Conservation (phyloP, 2,888 invertebrate species). For the Cheiracanthium punctorium region DNA sequence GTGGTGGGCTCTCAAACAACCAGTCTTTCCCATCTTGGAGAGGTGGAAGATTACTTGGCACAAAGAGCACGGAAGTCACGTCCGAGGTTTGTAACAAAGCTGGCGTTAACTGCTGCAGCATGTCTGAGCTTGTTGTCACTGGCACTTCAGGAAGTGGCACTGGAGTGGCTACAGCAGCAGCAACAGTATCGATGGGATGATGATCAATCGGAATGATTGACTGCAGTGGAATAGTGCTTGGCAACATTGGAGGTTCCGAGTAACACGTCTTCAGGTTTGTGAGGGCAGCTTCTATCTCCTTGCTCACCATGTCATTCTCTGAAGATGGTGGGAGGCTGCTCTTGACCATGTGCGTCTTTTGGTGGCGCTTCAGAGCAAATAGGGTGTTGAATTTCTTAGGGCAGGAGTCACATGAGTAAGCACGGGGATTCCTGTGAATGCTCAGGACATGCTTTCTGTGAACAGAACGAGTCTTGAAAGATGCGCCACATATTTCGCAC, state of each 20-base stretch:
- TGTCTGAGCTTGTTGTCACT: constrained; percentile 19
- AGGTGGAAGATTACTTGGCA: constrained; percentile 67
- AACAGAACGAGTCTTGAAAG: constrained; percentile 77
- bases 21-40: too few relatives aligned
- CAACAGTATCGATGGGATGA: not conserved
- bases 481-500: constrained; percentile 79
- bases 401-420: constrained; percentile 75
- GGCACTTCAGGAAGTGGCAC: constrained; percentile 27
- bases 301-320: not conserved
- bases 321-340: not conserved
- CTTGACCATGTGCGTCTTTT: constrained; percentile 73
- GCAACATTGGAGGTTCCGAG: not conserved
- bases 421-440: constrained; percentile 76
- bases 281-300: not conserved
- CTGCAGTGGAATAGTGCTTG: not conserved
- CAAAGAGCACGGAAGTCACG: constrained; percentile 68
- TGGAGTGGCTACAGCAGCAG: constrained; percentile 9
- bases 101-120: constrained; percentile 23
- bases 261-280: not conserved
- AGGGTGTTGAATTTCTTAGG: constrained; percentile 77
- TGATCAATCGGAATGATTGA: not conserved
- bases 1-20: too few relatives aligned
- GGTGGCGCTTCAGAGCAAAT: constrained; percentile 76
- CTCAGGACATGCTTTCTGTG: constrained; percentile 77
- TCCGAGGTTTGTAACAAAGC: constrained; percentile 63